Percentiles rank a stretch among this genome's conserved stretches.
Conservation (phyloP, 2,888 invertebrate genomes). For the Cerastis rubricosa region DNA sequence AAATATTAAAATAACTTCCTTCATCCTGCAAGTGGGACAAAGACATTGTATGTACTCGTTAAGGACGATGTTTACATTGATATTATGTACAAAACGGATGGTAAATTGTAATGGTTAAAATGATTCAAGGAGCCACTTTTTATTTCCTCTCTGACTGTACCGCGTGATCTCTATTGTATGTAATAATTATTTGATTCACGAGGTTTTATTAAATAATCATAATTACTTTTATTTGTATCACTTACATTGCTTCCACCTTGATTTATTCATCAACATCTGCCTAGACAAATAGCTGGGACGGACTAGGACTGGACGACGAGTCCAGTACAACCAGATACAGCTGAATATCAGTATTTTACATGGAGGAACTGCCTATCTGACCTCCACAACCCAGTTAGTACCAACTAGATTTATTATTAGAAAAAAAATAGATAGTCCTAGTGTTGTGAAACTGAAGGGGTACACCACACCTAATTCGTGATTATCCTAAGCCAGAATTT, state of each 20-base stretch:
- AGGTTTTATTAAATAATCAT: not conserved
- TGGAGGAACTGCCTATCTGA: not conserved
- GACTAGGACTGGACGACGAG: too few species aligned
- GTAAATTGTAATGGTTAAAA: conserved; percentile 70
- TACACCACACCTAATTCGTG: not conserved
- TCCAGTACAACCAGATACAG: not conserved
- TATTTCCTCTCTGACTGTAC: conserved; percentile 33
- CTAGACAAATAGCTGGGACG: too few species aligned
- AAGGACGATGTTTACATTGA: conserved; percentile 69
- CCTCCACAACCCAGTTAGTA: not conserved
- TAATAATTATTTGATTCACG: conserved; percentile 17
- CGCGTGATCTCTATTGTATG: conserved; percentile 8
- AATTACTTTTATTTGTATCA: not conserved
- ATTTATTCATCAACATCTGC: not conserved
- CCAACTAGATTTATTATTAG: not conserved
- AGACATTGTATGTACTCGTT: conserved; percentile 75
- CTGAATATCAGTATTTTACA: not conserved
- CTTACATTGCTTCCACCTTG: not conserved
- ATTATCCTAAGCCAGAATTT: not conserved
- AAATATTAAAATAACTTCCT: conserved; percentile 78
- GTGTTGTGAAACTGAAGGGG: not conserved
- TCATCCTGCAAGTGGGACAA: conserved; percentile 79
- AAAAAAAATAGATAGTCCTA: not conserved
- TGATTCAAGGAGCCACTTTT: conserved; percentile 58
- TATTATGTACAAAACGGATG: conserved; percentile 66